phyloP scores from a whole-genome alignment of 2,797 vertebrate species.

The Pseudochaenichthys georgianus region DNA sequence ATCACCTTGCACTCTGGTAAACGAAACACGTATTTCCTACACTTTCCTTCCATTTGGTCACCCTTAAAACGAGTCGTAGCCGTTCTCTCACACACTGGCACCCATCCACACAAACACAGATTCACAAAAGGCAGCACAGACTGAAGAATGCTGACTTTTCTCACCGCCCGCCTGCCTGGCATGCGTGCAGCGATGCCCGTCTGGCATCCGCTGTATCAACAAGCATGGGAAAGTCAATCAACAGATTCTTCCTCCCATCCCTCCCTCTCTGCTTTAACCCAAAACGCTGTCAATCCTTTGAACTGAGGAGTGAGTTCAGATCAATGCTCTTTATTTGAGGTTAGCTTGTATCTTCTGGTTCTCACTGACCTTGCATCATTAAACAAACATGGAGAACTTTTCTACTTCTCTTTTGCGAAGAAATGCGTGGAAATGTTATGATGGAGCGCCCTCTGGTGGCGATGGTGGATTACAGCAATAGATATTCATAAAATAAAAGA shows the following conservation, averaged over 20 bases:
- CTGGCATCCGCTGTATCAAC: constrained; percentile 73
- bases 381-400: constrained; percentile 22
- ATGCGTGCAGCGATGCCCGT: constrained; percentile 71
- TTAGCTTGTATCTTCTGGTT: constrained; percentile 6
- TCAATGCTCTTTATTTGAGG: not conserved
- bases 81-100: not conserved
- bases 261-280: constrained; percentile 1
- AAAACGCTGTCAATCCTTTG: not conserved
- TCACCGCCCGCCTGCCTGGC: constrained; percentile 68
- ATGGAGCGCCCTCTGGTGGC: constrained; percentile 38
- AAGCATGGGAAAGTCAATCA: constrained; percentile 76
- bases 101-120: not conserved
- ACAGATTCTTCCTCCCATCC: constrained; percentile 39
- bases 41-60: no score
- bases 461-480: not conserved
- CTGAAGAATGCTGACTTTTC: constrained; percentile 62
- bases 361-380: constrained; percentile 20
- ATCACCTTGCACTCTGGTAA: no score
- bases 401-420: constrained; percentile 33
- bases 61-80: not conserved
- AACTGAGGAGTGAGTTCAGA: not conserved
- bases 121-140: constrained; percentile 23
- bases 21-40: no score
- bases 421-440: not conserved
- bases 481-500: no score